Evolutionary conservation across 2,888 invertebrate species (phyloP).

Genomic region (Ditylenchus weischeri): DNA sequence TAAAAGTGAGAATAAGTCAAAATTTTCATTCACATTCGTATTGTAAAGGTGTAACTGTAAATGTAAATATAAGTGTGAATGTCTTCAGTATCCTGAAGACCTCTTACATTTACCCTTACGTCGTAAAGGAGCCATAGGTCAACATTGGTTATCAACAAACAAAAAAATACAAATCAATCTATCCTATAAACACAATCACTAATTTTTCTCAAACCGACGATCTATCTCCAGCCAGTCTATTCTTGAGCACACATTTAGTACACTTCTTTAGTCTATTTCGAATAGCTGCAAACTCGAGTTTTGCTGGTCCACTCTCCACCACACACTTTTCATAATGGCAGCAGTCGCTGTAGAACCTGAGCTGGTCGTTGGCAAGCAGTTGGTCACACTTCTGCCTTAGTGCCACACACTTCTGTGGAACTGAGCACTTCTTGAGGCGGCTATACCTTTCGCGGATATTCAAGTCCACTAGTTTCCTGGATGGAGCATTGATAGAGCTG

Average conservation of each 20-base stretch:
- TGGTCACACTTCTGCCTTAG: constrained; percentile 16
- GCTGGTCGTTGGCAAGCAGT: background rate
- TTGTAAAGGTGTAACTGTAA: too few species aligned
- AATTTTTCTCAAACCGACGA: background rate
- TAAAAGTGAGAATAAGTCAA: too few species aligned
- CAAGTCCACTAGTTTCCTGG: constrained; percentile 10
- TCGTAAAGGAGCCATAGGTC: too few species aligned
- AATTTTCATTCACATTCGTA: too few species aligned
- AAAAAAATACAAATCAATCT: background rate
- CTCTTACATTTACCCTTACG: too few species aligned
- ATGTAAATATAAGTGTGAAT: too few species aligned
- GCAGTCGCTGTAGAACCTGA: constrained; percentile 31
- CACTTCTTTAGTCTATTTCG: constrained; percentile 23
- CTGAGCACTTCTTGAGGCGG: constrained; percentile 8
- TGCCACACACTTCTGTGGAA: background rate
- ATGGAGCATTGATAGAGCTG: background rate
- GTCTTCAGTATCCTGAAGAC: too few species aligned
- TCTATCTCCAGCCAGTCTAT: constrained; percentile 10
- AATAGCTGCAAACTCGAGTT: constrained; percentile 19
- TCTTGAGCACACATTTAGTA: constrained; percentile 19
- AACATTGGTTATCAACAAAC: background rate
- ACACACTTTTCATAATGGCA: constrained; percentile 34
- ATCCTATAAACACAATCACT: too few species aligned
- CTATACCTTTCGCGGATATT: constrained; percentile 21
- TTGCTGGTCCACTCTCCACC: constrained; percentile 23